phyloP scores from a whole-genome alignment of 2,113 vertebrate genomes.

The Dendrocopos noguchii region DNA sequence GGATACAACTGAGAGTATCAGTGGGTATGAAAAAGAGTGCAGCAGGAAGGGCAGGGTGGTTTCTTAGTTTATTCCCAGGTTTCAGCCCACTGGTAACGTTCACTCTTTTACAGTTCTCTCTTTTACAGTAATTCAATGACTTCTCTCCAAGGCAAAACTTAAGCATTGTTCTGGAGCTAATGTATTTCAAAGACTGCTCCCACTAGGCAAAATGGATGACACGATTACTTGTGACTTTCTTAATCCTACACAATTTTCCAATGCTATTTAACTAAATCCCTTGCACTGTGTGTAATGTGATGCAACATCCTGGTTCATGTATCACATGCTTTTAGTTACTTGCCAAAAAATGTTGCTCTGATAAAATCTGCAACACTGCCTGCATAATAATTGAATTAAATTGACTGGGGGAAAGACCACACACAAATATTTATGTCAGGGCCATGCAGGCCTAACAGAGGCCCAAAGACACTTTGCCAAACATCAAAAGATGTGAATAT shows the following conservation, averaged over 20 bases:
- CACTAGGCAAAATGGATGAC: background rate
- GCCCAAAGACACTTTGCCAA: background rate
- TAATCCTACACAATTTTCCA: background rate
- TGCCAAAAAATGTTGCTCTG: background rate
- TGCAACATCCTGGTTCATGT: fast-evolving
- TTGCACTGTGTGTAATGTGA: background rate
- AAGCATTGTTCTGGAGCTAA: background rate
- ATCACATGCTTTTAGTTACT: background rate
- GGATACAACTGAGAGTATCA: background rate
- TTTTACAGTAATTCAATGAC: background rate
- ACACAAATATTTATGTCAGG: background rate
- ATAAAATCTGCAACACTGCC: background rate
- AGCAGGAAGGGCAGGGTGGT: background rate
- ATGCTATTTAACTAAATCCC: background rate
- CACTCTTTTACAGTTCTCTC: background rate
- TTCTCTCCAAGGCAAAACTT: background rate
- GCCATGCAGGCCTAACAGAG: background rate
- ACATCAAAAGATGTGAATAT: background rate
- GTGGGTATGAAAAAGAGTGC: background rate
- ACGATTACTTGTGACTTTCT: background rate
- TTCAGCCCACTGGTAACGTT: background rate
- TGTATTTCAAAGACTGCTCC: background rate
- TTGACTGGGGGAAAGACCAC: background rate
- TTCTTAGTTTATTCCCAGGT: background rate
- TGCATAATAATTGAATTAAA: background rate